Evolutionary conservation across 2,113 vertebrate species (phyloP).

Genomic region (Polypterus bichir): DNA sequence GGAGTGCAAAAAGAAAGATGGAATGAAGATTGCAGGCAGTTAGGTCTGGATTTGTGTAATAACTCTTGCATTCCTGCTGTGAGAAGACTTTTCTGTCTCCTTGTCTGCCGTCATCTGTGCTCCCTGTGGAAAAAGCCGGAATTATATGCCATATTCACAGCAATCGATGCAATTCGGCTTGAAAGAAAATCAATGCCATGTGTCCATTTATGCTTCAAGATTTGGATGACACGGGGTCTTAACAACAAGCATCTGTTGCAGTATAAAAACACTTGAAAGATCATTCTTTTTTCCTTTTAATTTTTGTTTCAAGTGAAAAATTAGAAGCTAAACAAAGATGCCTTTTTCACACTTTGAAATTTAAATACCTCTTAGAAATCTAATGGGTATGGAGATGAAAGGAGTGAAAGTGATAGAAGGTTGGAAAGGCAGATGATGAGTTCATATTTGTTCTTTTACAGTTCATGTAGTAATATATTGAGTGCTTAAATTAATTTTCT

Average conservation of each 20-base stretch:
- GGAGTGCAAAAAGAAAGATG: constrained; percentile 44
- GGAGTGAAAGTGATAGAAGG: no score
- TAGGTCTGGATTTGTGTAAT: constrained; percentile 64
- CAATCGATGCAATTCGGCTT: constrained; percentile 81
- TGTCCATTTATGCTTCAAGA: constrained; percentile 86
- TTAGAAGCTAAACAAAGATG: no score
- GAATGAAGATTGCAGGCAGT: constrained; percentile 53
- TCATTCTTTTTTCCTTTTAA: no score
- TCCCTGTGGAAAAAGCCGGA: constrained; percentile 68
- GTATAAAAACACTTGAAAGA: constrained; percentile 43
- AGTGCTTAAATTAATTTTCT: no score
- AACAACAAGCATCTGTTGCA: constrained; percentile 63
- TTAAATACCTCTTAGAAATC: no score
- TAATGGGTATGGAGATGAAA: no score
- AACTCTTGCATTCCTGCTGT: constrained; percentile 58
- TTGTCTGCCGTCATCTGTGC: constrained; percentile 51
- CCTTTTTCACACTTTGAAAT: no score
- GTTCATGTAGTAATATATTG: no score
- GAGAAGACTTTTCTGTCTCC: constrained; percentile 51
- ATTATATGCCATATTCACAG: constrained; percentile 82
- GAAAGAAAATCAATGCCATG: constrained; percentile 97
- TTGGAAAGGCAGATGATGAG: no score
- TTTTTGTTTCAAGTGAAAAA: no score
- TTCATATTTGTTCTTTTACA: no score
- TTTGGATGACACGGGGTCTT: constrained; percentile 57